Base-by-base conservation (phyloP, 2,888 invertebrate species). In the Pachliopta kotzebuea region DNA sequence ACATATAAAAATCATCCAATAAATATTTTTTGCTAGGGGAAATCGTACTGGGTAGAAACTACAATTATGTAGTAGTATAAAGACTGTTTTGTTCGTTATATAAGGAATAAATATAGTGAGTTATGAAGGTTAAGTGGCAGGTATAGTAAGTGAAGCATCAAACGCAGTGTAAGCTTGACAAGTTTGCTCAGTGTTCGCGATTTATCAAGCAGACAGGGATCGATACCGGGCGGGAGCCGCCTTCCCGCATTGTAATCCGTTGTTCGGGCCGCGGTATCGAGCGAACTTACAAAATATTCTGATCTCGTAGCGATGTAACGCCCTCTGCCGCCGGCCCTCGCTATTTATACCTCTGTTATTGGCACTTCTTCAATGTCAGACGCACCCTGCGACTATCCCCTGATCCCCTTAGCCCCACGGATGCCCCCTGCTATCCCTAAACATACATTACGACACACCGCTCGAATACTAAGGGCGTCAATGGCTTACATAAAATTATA, bases 331-430 rank as follows among this genome's bases (percentile, higher is more conserved):
- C 78, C 84, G 85, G 84, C 88, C 90, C 88, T 84, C 78, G 81
- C 90, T 89, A 89, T 90, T 92, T 92, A 90, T 92, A 88, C 91
- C 90, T 84, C 88, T 81, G 89, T 92, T 92, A 92, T 92, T 91
- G 92, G 88, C 92, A 92, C 92, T 92, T 91, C 92, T 92, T 92
- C 92, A 92, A 90, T 92, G 92, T 92, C 92, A 92, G 86, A 79
- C 91, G 90, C 92, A 92, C 91, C 92, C 92, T 88, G 88, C 76
- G 84, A 65, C 65, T 56, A 60, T 83, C 86, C 85, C 80, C 81
- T 69, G 79, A 82, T 80, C 83, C 85, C 78, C 78, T 79, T 80
- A 82, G 79, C 85, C 81, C 81, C 75, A 71, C 73, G 72, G 80
- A 78, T 80, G 78, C 82, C 81, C 79, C 82, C 78, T 76, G 70